These are phyloP conservation scores for Styela plicata DNA, from an alignment of 23 tunicate species.

Conservation along the genomic window DNA sequence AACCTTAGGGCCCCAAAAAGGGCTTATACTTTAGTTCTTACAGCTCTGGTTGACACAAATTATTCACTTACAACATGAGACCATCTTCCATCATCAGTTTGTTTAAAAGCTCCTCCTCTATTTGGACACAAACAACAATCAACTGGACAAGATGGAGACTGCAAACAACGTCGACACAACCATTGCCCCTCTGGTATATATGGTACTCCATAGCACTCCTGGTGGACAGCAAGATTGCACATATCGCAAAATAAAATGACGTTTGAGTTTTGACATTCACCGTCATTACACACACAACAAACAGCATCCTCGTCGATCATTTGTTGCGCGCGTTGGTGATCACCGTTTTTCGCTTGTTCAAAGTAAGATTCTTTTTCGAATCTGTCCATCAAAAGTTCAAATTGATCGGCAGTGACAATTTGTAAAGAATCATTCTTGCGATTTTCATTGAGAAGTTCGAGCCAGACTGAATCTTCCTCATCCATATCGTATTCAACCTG, in stretches of 20 bases:
- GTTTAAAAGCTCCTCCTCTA: slow-evolving; percentile 90
- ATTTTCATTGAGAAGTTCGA: slow-evolving; percentile 84
- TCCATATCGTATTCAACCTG: slow-evolving; percentile 97
- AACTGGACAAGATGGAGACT: slow-evolving; percentile 94
- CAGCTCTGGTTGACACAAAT: too few relatives aligned
- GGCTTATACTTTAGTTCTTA: too few relatives aligned
- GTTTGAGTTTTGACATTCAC: slow-evolving; percentile 97
- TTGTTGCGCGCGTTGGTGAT: slow-evolving; percentile 33
- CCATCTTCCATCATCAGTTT: slow-evolving; percentile 95
- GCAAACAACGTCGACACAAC: slow-evolving; percentile 86
- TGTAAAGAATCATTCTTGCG: slow-evolving; percentile 44
- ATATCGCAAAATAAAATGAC: slow-evolving; percentile 94
- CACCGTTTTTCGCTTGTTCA: slow-evolving; percentile 79
- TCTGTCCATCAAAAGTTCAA: slow-evolving; percentile 86
- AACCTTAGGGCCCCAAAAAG: too few relatives aligned
- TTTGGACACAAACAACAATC: slow-evolving; percentile 91
- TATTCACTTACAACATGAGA: slow-evolving; percentile 62
- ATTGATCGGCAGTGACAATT: slow-evolving; percentile 50
- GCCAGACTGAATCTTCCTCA: slow-evolving; percentile 94
- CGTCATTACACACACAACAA: slow-evolving; percentile 99
- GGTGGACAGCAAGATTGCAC: slow-evolving; percentile 98
- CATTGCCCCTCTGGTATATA: slow-evolving; percentile 99
- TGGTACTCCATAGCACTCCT: slow-evolving; percentile 99
- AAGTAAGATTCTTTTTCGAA: slow-evolving; percentile 96
- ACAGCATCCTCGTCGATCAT: slow-evolving; percentile 96